phyloP scores from a whole-genome alignment of 2,797 vertebrate genomes.

The Salarias fasciatus region DNA sequence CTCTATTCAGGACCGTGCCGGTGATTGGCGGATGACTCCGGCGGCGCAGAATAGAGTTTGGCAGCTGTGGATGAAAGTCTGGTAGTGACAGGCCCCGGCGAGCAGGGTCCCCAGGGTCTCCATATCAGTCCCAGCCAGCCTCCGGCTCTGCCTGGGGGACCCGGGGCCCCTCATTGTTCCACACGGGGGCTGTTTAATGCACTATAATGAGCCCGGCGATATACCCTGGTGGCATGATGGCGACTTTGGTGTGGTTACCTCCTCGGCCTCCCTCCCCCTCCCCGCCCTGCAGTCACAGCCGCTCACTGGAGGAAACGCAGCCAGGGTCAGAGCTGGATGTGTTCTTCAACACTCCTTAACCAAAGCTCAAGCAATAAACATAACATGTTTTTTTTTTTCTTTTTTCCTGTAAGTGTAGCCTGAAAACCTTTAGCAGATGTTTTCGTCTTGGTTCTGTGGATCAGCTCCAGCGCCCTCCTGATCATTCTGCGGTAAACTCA shows the following conservation, averaged over 20 bases:
- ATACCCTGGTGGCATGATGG: slow-evolving; percentile 59
- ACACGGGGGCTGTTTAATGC: slow-evolving; percentile 74
- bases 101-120: slow-evolving; percentile 71
- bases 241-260: slow-evolving; percentile 56
- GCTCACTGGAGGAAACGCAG: slow-evolving; percentile 34
- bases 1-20: no score
- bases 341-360: not conserved
- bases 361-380: not conserved
- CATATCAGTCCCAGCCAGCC: slow-evolving; percentile 77
- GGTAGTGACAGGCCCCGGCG: slow-evolving; percentile 53
- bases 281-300: slow-evolving; percentile 10
- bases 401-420: not conserved
- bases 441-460: not conserved
- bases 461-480: not conserved
- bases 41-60: no score
- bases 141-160: slow-evolving; percentile 66
- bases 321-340: slow-evolving; percentile 6
- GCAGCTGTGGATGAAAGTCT: slow-evolving; percentile 60
- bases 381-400: not conserved
- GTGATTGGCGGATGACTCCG: no score
- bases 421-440: not conserved
- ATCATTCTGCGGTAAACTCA: not conserved
- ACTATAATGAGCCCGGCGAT: slow-evolving; percentile 75
- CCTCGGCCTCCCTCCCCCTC: slow-evolving; percentile 23
- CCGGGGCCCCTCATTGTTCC: slow-evolving; percentile 71